These are phyloP conservation scores for Lota lota DNA, from an alignment of 2,113 vertebrate species.

Conservation along the genomic window DNA sequence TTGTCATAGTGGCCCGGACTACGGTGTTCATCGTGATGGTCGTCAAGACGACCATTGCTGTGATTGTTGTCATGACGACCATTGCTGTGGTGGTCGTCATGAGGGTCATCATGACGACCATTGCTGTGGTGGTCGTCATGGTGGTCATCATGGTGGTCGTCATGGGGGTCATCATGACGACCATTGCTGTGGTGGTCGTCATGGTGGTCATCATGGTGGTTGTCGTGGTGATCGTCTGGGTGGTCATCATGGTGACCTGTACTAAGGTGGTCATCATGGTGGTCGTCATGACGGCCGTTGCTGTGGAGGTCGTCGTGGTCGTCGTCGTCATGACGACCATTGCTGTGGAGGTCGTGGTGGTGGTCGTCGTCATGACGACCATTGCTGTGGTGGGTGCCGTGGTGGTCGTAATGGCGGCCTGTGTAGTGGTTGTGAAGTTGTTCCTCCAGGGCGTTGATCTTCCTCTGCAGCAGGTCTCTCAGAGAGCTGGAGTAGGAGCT, in stretches of 20 bases:
- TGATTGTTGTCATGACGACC: not conserved
- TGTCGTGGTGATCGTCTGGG: not conserved
- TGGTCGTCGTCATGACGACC: slow-evolving; percentile 25
- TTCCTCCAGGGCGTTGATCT: slow-evolving; percentile 77
- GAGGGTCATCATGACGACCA: not conserved
- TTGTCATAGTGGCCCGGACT: not conserved
- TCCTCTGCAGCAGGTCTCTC: slow-evolving; percentile 75
- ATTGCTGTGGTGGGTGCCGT: slow-evolving; percentile 23
- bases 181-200: not conserved
- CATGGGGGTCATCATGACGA: not conserved
- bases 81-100: not conserved
- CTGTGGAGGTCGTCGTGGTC: slow-evolving; percentile 11
- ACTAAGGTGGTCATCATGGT: slow-evolving; percentile 7
- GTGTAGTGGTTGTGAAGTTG: slow-evolving; percentile 71
- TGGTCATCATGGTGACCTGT: not conserved
- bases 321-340: slow-evolving; percentile 14
- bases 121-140: not conserved
- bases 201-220: not conserved
- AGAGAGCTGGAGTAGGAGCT: slow-evolving; percentile 77
- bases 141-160: not conserved
- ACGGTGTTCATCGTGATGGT: not conserved
- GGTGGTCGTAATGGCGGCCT: slow-evolving; percentile 26
- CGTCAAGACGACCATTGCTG: not conserved
- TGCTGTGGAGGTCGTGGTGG: not conserved
- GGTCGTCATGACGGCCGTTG: slow-evolving; percentile 19